Conservation (phyloP, 2,797 vertebrate genomes). For the Pangasius macronema region DNA sequence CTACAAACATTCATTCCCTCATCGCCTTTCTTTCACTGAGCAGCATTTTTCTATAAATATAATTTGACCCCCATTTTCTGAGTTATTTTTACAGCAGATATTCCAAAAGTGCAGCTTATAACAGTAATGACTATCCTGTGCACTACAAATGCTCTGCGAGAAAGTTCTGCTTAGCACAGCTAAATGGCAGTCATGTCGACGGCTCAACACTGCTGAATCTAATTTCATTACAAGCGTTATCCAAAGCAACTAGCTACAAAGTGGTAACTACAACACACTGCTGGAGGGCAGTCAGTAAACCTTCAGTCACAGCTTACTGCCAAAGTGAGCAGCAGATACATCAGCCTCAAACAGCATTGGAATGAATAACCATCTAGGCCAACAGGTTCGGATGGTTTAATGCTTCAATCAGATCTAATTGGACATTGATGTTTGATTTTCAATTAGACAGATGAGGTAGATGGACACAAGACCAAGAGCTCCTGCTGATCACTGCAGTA, state of each 20-base stretch:
- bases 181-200: not conserved
- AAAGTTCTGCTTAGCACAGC: slow-evolving; percentile 23
- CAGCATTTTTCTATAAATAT: not conserved
- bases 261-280: slow-evolving; percentile 20
- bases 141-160: not conserved
- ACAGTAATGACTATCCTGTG: not conserved
- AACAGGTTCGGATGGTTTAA: not conserved
- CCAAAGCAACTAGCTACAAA: slow-evolving; percentile 11
- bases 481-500: slow-evolving; percentile 32
- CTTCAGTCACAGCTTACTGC: not conserved
- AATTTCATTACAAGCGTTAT: slow-evolving; percentile 29
- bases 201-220: slow-evolving; percentile 25
- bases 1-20: not conserved
- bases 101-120: not conserved
- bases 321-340: not conserved
- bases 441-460: slow-evolving; percentile 6
- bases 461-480: slow-evolving; percentile 11
- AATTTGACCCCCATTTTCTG: not conserved
- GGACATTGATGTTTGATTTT: slow-evolving; percentile 3
- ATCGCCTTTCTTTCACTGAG: not conserved
- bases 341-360: not conserved
- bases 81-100: not conserved
- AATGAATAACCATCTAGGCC: not conserved
- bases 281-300: slow-evolving; percentile 6
- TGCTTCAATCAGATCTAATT: not conserved